A percentile compares a stretch with the other conserved stretches of the same genome.
phyloP scores from a whole-genome alignment of 2,113 vertebrate genomes.

The Spilogale gracilis region DNA sequence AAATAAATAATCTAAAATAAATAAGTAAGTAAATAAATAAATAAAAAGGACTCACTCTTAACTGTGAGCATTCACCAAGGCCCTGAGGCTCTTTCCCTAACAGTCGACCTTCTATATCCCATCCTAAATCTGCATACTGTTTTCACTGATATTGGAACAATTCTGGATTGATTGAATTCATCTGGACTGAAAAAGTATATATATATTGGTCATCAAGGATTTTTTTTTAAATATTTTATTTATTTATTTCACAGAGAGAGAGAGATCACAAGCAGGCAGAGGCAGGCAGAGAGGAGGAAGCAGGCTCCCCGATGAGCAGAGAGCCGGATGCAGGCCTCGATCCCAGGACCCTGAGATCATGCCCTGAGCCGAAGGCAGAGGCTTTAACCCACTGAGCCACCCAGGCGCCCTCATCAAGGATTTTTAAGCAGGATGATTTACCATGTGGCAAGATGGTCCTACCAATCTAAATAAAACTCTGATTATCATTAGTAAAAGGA shows the following conservation, averaged over 20 bases:
- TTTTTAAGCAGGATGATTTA: background rate
- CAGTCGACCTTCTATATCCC: background rate
- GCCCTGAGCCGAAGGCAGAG: too few species aligned
- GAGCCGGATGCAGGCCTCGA: too few species aligned
- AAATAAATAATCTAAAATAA: too few species aligned
- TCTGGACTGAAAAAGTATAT: background rate
- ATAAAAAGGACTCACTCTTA: background rate
- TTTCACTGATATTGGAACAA: background rate
- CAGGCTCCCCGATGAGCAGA: too few species aligned
- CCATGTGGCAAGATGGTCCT: background rate
- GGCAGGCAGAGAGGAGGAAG: too few species aligned
- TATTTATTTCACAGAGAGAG: too few species aligned
- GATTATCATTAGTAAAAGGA: conserved; percentile 8
- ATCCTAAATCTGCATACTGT: background rate
- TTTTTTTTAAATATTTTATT: background rate
- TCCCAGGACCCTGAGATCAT: too few species aligned
- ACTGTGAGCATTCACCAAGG: background rate
- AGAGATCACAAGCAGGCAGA: too few species aligned
- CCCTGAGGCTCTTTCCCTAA: background rate
- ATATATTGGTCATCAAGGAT: background rate
- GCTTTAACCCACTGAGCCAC: too few species aligned
- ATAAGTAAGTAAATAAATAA: background rate
- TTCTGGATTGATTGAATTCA: background rate
- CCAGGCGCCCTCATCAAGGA: background rate
- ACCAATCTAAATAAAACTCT: background rate